A percentile compares a stretch with the other conserved stretches of the same genome.
phyloP scores from a whole-genome alignment of 53 echinoderm and acorn worm genomes.

The Pentamera pediparva region DNA sequence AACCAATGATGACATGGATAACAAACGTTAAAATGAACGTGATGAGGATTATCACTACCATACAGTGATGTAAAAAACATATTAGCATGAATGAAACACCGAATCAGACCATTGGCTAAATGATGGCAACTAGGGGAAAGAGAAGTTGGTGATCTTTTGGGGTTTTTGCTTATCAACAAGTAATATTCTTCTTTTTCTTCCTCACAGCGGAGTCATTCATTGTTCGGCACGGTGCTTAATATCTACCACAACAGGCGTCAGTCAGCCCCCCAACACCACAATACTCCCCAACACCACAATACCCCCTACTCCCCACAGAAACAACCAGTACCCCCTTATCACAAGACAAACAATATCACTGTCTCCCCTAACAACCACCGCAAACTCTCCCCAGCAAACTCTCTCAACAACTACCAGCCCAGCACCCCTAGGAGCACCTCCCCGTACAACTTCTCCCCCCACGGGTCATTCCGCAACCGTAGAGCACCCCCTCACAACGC shows the following conservation, averaged over 20 bases:
- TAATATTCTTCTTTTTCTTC: too few relatives aligned
- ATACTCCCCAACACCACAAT: too few relatives aligned
- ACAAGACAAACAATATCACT: constrained; percentile 43
- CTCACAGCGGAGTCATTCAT: constrained; percentile 85
- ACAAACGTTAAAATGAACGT: too few relatives aligned
- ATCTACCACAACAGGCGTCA: constrained; percentile 91
- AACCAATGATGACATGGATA: too few relatives aligned
- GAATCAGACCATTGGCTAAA: too few relatives aligned
- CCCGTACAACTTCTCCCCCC: constrained; percentile 64
- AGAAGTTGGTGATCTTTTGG: too few relatives aligned
- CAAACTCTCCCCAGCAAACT: constrained; percentile 89
- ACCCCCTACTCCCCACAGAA: constrained; percentile 45
- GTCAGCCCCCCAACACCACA: constrained; percentile 71
- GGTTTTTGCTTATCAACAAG: neutral
- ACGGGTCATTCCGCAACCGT: constrained; percentile 48
- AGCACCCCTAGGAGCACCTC: constrained; percentile 78
- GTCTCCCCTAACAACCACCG: constrained; percentile 70
- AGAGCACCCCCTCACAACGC: constrained; percentile 50
- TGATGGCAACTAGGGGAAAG: too few relatives aligned
- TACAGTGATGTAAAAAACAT: too few relatives aligned
- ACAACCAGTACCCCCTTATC: constrained; percentile 50
- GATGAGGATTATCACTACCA: too few relatives aligned
- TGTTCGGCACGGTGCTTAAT: constrained; percentile 96
- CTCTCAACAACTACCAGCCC: constrained; percentile 58
- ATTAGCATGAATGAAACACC: too few relatives aligned